Conservation (phyloP, 2,113 vertebrate genomes). For the Eolophus roseicapilla region DNA sequence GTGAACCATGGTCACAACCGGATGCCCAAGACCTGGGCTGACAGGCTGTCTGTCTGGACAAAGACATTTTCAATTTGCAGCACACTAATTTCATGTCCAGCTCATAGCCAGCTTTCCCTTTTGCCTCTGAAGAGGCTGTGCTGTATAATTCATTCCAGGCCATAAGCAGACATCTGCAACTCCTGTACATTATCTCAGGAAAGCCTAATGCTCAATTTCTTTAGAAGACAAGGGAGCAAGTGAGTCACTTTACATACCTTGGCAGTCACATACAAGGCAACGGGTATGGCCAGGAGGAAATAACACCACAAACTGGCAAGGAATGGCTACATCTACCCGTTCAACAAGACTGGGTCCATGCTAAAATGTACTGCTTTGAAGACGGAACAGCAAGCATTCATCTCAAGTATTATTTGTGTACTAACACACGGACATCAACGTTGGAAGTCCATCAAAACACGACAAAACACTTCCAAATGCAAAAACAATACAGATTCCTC, state of each 20-base stretch:
- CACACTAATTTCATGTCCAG: neutral
- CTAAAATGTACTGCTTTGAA: neutral
- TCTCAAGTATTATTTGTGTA: neutral
- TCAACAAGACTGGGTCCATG: neutral
- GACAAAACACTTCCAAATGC: neutral
- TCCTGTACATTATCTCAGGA: neutral
- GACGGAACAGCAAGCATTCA: accelerated
- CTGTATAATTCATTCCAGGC: neutral
- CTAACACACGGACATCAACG: neutral
- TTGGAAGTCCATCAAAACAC: neutral
- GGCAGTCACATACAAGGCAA: neutral
- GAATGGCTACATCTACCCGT: neutral
- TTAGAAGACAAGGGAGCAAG: neutral
- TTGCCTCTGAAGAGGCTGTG: neutral
- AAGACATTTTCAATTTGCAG: neutral
- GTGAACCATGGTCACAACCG: accelerated
- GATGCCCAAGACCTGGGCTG: neutral
- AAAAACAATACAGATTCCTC: neutral
- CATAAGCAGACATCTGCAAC: neutral
- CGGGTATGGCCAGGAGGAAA: neutral
- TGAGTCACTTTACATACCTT: conserved; percentile 11
- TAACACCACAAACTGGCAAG: neutral
- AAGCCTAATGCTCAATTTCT: neutral
- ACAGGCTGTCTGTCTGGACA: neutral
- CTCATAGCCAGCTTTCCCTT: neutral